phyloP scores from a whole-genome alignment of 2,113 vertebrate genomes.

The Hipposideros armiger region DNA sequence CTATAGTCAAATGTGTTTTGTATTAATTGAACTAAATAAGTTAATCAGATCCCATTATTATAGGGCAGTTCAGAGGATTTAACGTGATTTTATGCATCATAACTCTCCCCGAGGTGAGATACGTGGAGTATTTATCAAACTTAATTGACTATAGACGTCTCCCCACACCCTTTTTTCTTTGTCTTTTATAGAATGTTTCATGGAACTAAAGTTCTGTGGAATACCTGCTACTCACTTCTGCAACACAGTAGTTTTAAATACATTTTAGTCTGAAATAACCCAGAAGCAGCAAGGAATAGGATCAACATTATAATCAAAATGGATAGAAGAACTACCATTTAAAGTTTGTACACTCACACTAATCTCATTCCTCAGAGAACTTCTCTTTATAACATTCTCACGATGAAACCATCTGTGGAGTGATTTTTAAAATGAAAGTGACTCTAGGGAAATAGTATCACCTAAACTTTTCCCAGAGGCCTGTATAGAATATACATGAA shows the following conservation, averaged over 20 bases:
- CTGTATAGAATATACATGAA: background rate
- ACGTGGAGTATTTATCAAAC: slow-evolving; percentile 42
- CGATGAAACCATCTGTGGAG: background rate
- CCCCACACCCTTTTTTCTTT: background rate
- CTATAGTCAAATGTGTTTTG: background rate
- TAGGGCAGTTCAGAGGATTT: background rate
- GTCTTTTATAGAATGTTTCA: slow-evolving; percentile 6
- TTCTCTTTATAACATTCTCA: background rate
- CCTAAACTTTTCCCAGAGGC: background rate
- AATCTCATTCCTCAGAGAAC: background rate
- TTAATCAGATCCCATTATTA: background rate
- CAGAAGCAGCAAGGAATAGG: background rate
- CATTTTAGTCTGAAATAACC: background rate
- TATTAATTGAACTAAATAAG: slow-evolving; percentile 13
- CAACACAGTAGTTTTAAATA: background rate
- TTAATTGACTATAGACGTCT: background rate
- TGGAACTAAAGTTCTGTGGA: background rate
- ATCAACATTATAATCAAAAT: background rate
- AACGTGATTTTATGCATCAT: background rate
- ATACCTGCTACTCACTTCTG: background rate
- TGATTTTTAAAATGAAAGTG: background rate
- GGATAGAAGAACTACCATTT: background rate
- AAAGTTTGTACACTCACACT: fast-evolving
- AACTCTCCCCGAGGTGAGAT: background rate
- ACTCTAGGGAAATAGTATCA: background rate